phyloP scores from a whole-genome alignment of 2,888 invertebrate genomes.

The Saturnia pavonia region DNA sequence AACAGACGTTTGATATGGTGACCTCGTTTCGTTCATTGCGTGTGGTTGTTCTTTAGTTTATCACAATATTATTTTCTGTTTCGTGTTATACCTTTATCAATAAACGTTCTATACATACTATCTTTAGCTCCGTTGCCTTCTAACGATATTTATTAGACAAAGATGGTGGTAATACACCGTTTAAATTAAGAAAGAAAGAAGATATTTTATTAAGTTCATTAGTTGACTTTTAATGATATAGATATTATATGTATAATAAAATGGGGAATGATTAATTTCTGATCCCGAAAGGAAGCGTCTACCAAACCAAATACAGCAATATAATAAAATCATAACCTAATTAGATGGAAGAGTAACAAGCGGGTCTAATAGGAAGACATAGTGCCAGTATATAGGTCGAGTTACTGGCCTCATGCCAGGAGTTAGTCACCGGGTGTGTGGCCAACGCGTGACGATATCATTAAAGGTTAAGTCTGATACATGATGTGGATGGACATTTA shows the following conservation, averaged over 20 bases:
- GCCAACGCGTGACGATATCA: conserved; percentile 59
- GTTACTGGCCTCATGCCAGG: conserved; percentile 67
- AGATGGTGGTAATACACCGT: not conserved
- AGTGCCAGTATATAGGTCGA: conserved; percentile 73
- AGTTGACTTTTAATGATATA: not conserved
- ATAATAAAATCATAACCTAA: conserved; percentile 59
- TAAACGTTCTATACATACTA: not conserved
- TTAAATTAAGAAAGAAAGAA: not conserved
- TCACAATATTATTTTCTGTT: conserved; percentile 7
- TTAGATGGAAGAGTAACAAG: conserved; percentile 52
- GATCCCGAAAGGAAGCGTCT: not conserved
- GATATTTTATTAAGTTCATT: not conserved
- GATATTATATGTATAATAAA: not conserved
- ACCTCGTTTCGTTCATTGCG: conserved; percentile 35
- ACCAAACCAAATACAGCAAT: conserved; percentile 46
- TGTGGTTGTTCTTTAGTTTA: conserved; percentile 11
- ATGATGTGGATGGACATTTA: conserved; percentile 11
- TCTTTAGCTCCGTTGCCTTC: not conserved
- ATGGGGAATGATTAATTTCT: not conserved
- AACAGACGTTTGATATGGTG: conserved; percentile 42
- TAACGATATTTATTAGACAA: not conserved
- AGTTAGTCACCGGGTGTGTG: conserved; percentile 65
- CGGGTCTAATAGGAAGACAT: conserved; percentile 64
- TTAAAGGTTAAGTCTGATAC: conserved; percentile 62
- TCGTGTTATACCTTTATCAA: not conserved